These are phyloP conservation scores for Calameuta filiformis DNA, from an alignment of 2,888 invertebrate genomes.

Conservation along the genomic window DNA sequence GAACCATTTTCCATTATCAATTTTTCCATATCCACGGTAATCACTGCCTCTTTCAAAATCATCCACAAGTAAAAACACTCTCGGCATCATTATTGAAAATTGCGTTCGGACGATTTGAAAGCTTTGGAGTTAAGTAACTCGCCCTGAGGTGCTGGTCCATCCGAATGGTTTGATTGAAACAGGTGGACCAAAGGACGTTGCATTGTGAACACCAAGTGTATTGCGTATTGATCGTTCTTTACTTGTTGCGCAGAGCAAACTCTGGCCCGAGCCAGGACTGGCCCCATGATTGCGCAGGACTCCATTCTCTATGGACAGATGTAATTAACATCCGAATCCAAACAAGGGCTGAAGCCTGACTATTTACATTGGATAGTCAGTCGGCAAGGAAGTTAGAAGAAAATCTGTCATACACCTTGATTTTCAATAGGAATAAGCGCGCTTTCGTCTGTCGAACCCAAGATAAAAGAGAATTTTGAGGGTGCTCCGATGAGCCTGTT, in stretches of 20 bases:
- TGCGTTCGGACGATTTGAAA: neutral
- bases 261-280: constrained; percentile 25
- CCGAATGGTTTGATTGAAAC: constrained; percentile 26
- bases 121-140: neutral
- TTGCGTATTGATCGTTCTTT: constrained; percentile 61
- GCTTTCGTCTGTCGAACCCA: neutral
- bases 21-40: neutral
- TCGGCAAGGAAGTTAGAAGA: neutral
- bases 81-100: neutral
- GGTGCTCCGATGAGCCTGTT: neutral
- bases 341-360: constrained; percentile 38
- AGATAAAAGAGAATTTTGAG: neutral
- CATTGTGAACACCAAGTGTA: constrained; percentile 42
- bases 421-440: neutral
- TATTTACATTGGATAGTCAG: neutral
- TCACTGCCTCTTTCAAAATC: neutral
- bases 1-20: neutral
- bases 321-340: constrained; percentile 53
- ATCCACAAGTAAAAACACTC: neutral
- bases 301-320: constrained; percentile 48
- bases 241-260: constrained; percentile 63
- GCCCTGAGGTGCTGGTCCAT: neutral
- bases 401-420: neutral
- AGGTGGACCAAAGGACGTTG: constrained; percentile 12
- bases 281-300: constrained; percentile 41